Evolutionary conservation across 2,797 vertebrate genomes (phyloP).

Genomic region (Muraenolepis orangiensis): DNA sequence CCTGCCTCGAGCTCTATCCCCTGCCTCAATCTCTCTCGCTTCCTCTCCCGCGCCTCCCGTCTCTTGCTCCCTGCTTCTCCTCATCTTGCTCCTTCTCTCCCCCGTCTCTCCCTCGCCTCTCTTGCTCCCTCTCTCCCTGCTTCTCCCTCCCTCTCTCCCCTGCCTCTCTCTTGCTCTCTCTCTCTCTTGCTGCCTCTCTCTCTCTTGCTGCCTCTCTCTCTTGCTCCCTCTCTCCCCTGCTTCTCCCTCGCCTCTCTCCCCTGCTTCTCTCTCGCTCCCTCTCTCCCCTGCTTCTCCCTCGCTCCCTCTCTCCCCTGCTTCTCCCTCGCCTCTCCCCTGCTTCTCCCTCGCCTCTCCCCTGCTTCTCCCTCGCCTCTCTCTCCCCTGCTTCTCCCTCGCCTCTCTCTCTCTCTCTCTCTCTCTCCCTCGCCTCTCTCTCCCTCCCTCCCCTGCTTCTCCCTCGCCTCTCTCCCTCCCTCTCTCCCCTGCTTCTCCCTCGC

Average conservation of each 20-base stretch:
- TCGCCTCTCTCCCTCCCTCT: neutral
- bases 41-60: slow-evolving; percentile 4
- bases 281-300: slow-evolving; percentile 2
- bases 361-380: neutral
- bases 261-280: neutral
- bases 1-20: too few relatives aligned
- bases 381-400: neutral
- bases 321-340: too few relatives aligned
- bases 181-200: too few relatives aligned
- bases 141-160: neutral
- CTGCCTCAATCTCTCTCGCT: too few relatives aligned
- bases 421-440: neutral
- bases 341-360: too few relatives aligned
- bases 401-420: neutral
- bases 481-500: neutral
- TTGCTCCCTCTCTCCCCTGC: neutral
- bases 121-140: neutral
- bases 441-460: too few relatives aligned
- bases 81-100: too few relatives aligned
- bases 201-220: neutral
- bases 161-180: neutral
- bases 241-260: neutral
- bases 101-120: neutral
- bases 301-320: neutral
- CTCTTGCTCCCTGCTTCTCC: neutral